A percentile compares a stretch with the other conserved stretches of the same genome.
Evolutionary conservation across 2,113 vertebrate genomes (phyloP).

Genomic region (Cacatua alba): DNA sequence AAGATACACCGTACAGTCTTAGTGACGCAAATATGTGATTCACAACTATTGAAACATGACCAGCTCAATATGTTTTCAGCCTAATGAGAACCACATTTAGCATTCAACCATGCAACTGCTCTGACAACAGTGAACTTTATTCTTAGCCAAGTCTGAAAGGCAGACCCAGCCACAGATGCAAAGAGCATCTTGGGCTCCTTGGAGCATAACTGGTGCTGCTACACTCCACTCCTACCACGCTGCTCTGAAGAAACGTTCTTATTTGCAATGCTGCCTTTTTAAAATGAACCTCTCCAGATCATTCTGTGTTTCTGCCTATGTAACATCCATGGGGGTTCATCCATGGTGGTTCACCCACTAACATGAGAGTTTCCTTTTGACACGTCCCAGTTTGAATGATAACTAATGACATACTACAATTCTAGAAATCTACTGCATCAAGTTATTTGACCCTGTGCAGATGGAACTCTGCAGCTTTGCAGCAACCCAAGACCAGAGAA

Average conservation of each 20-base stretch:
- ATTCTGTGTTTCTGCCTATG: background rate
- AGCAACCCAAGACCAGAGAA: background rate
- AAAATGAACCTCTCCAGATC: background rate
- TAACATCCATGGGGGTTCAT: background rate
- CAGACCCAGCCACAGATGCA: background rate
- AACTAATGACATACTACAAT: background rate
- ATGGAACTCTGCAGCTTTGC: background rate
- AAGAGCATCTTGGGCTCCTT: background rate
- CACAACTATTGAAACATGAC: background rate
- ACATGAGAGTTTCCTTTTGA: background rate
- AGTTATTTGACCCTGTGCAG: background rate
- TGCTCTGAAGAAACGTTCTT: background rate
- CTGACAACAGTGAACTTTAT: background rate
- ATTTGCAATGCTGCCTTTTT: background rate
- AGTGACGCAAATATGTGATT: background rate
- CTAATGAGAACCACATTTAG: background rate
- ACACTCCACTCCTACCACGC: fast-evolving
- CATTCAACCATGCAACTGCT: background rate
- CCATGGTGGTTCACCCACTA: background rate
- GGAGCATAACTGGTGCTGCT: background rate
- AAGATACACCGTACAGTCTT: background rate
- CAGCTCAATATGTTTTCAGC: background rate
- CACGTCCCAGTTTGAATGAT: background rate
- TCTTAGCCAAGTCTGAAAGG: background rate
- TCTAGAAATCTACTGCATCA: background rate